These are phyloP conservation scores for Epinotia brunnichana DNA, from an alignment of 2,888 invertebrate genomes.

Conservation along the genomic window DNA sequence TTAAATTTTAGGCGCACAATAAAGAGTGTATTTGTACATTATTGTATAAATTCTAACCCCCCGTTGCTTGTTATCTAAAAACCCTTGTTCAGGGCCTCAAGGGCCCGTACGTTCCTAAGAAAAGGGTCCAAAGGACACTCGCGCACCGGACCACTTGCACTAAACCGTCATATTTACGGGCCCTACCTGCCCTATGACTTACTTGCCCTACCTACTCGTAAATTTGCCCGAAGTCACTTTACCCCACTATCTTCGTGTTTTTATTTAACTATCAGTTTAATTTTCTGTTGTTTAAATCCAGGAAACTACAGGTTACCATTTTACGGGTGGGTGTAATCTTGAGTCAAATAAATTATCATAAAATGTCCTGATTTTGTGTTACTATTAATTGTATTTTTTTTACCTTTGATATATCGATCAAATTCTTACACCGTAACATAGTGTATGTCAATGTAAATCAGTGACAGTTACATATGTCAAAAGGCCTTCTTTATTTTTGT, in stretches of 20 bases:
- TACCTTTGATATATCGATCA: too few species aligned
- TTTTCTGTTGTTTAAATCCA: not conserved
- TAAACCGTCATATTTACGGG: conserved; percentile 20
- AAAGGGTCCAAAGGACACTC: conserved; percentile 22
- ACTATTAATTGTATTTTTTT: too few species aligned
- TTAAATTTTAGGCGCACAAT: too few species aligned
- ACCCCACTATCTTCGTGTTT: not conserved
- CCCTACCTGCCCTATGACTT: conserved; percentile 13
- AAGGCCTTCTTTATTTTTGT: too few species aligned
- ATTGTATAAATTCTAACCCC: too few species aligned
- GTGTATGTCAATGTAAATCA: too few species aligned
- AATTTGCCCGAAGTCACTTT: not conserved
- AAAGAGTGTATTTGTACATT: too few species aligned
- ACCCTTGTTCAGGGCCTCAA: not conserved
- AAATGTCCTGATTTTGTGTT: too few species aligned
- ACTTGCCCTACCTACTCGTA: conserved; percentile 12
- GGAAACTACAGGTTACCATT: not conserved
- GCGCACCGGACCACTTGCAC: conserved; percentile 4
- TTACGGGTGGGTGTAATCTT: not conserved
- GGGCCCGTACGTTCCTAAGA: conserved; percentile 4
- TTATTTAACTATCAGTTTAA: not conserved
- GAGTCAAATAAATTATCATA: too few species aligned
- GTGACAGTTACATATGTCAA: too few species aligned
- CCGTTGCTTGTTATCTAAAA: too few species aligned
- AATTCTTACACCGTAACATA: too few species aligned